Evolutionary conservation across 2,113 vertebrate species (phyloP), one percentile per base, ranked within the genome.

Genomic region (Bettongia penicillata): DNA sequence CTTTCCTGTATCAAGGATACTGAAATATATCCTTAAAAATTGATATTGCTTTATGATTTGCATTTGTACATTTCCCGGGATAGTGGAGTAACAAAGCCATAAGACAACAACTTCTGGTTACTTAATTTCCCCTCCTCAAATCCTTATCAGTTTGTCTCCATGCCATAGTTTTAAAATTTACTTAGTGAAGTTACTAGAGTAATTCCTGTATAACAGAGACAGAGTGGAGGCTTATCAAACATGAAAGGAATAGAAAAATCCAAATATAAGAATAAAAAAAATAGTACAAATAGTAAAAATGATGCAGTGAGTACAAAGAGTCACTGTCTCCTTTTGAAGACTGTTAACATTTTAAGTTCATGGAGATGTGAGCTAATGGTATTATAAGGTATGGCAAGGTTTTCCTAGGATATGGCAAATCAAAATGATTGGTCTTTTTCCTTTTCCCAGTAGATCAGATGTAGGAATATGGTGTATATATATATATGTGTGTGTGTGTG

Each of bases 21-120:
- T 97, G 96, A 94, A 96, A 96, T 96, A 68, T 43, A 8, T 43
- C 47, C 47, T 95, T 95, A 50, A 10, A 90, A 93, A 8, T 49
- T 90, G 31, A 48, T 90, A 43, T 23, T 91, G 43, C 47, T 92
- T 89, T 93, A 47, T 96, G 92, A 93, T 95, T 94, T 96, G 43
- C 37, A 90, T 91, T 19, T 84, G 96, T 68, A 90, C 19, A 90
- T 94, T 91, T 53, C 28, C 37, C 53, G 91, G 8, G 7, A 90
- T 57, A 51, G 26, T 77, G 92, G 92, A 91, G 94, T 93, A 93
- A 89, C 7, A 22, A 43, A 90, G 28, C 26, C 90, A 50, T 90
- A 28, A 2, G 28, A 50, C 50, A 50, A 90, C 47, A 90, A 48
- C 26, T 31, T 90, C 12, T 50, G 12, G 90, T 91, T 10, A 52